Percentiles rank a stretch among this genome's conserved stretches.
Evolutionary conservation across 2,113 vertebrate species (phyloP).

Genomic region (Balaeniceps rex): DNA sequence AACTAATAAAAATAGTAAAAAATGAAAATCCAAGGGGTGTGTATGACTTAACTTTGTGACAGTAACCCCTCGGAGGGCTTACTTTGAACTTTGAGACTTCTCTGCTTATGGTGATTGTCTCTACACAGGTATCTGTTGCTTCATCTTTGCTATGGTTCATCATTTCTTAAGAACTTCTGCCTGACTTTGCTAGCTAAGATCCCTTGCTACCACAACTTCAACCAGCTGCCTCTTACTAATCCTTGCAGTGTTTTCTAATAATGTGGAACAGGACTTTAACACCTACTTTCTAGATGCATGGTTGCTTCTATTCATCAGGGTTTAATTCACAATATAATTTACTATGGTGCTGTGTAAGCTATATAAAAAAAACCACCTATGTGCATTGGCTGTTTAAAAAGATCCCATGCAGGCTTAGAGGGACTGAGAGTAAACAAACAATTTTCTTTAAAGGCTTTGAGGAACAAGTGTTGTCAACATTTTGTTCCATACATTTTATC

Average conservation of each 20-base stretch:
- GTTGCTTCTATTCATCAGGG: constrained; percentile 5
- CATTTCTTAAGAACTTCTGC: neutral
- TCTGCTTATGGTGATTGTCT: neutral
- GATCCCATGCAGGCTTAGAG: neutral
- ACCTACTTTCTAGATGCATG: neutral
- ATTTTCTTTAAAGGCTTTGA: neutral
- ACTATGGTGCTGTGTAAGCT: neutral
- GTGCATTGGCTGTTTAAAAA: neutral
- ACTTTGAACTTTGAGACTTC: neutral
- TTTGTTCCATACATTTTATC: neutral
- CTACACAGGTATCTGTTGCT: neutral
- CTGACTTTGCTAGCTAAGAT: neutral
- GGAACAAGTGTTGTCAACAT: neutral
- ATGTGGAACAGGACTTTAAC: constrained; percentile 2
- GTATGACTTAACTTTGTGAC: neutral
- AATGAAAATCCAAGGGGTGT: neutral
- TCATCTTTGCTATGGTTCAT: neutral
- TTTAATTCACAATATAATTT: neutral
- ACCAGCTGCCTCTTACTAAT: neutral
- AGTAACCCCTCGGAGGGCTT: neutral
- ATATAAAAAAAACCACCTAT: neutral
- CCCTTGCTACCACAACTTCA: neutral
- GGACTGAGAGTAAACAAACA: neutral
- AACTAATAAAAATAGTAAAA: neutral
- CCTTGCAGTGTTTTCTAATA: neutral